Evolutionary conservation across 2,888 invertebrate genomes (phyloP).

Genomic region (Cephus runcator): DNA sequence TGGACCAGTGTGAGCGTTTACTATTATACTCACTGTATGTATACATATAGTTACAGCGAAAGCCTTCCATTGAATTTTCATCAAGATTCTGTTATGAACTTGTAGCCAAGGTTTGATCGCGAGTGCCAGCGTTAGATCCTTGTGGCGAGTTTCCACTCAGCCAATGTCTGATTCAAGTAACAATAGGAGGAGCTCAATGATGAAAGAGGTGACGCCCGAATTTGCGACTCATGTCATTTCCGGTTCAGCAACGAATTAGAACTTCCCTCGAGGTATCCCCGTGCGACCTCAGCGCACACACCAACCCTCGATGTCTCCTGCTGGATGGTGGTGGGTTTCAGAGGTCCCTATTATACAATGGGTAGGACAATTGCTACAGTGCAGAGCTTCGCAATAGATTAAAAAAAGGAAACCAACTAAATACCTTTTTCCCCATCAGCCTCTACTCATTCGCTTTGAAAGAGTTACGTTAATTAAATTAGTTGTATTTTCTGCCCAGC

Average conservation of each 20-base stretch:
- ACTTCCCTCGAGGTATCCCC: constrained; percentile 10
- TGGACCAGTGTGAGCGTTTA: neutral
- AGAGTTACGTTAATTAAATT: constrained; percentile 56
- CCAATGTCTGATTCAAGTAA: too few relatives aligned
- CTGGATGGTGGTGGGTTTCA: constrained; percentile 32
- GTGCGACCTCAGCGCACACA: constrained; percentile 3
- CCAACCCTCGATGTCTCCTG: constrained; percentile 11
- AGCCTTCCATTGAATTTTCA: too few relatives aligned
- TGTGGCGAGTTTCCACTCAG: too few relatives aligned
- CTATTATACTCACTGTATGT: too few relatives aligned
- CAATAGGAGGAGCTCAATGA: constrained; percentile 22
- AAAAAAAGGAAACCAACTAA: constrained; percentile 58
- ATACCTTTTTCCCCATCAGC: constrained; percentile 29
- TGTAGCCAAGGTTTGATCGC: too few relatives aligned
- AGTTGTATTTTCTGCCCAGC: constrained; percentile 27
- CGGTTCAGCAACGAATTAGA: constrained; percentile 25
- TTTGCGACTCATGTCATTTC: constrained; percentile 20
- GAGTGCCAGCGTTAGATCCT: too few relatives aligned
- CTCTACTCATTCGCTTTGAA: constrained; percentile 42
- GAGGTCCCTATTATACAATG: constrained; percentile 45
- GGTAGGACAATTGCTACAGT: constrained; percentile 46
- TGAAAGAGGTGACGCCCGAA: constrained; percentile 36
- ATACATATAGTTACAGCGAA: too few relatives aligned
- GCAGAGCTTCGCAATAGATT: constrained; percentile 55
- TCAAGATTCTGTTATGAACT: too few relatives aligned